Evolutionary conservation across 1,140 invertebrate genomes (phyloP).

Genomic region (Achatina immaculata): DNA sequence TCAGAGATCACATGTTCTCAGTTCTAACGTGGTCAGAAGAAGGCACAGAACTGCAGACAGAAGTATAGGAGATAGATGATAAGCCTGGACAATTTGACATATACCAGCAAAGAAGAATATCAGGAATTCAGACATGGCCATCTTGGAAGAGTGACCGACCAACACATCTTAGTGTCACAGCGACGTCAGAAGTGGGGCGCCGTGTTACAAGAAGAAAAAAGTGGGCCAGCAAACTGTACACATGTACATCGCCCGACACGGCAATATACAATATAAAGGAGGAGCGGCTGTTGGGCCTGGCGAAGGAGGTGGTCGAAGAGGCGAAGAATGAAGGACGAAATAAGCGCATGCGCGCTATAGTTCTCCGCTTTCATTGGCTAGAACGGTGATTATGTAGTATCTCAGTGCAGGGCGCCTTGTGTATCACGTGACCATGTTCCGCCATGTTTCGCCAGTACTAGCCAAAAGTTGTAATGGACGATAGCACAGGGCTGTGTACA

Average conservation of each 20-base stretch:
- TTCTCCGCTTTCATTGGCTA: constrained; percentile 23
- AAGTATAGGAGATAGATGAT: too few relatives aligned
- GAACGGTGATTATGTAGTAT: constrained; percentile 26
- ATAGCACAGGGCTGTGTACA: background rate
- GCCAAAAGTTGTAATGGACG: constrained; percentile 5
- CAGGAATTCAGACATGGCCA: background rate
- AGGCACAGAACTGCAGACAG: too few relatives aligned
- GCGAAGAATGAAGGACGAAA: background rate
- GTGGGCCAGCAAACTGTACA: background rate
- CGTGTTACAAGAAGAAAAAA: constrained; percentile 4
- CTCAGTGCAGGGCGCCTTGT: constrained; percentile 14
- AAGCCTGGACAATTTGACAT: too few relatives aligned
- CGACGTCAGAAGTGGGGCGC: background rate
- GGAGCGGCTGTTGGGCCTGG: background rate
- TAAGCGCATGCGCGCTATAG: constrained; percentile 18
- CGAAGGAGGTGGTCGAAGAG: constrained; percentile 5
- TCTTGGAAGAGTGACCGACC: background rate
- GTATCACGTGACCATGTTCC: constrained; percentile 31
- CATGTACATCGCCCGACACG: background rate
- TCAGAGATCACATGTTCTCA: too few relatives aligned
- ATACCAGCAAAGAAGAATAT: background rate
- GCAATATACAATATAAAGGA: background rate
- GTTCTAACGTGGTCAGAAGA: too few relatives aligned
- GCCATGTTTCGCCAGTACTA: constrained; percentile 23
- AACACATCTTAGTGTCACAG: background rate